Percentiles rank a stretch among this genome's conserved stretches.
phyloP scores from a whole-genome alignment of 2,113 vertebrate species.

The Aix galericulata region DNA sequence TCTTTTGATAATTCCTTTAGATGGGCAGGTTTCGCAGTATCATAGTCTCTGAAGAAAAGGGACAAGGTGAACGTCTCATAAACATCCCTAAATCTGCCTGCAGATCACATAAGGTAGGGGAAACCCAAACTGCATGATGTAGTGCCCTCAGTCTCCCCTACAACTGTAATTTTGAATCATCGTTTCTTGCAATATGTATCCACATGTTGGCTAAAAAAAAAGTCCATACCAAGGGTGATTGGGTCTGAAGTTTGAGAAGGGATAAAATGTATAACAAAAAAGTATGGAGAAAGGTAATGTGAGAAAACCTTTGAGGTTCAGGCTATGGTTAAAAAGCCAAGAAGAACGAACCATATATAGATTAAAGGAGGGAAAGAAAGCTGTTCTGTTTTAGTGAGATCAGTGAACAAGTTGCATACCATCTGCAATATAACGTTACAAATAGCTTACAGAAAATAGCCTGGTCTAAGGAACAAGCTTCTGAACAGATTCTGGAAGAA shows the following conservation, averaged over 20 bases:
- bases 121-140: not conserved
- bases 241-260: not conserved
- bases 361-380: not conserved
- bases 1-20: not conserved
- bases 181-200: not conserved
- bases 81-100: not conserved
- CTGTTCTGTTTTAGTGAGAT: not conserved
- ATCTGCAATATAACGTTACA: conserved; percentile 8
- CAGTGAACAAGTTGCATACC: not conserved
- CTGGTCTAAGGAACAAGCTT: not conserved
- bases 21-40: not conserved
- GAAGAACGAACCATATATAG: not conserved
- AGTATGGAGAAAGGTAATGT: not conserved
- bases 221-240: not conserved
- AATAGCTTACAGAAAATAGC: conserved; percentile 18
- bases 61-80: not conserved
- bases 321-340: not conserved
- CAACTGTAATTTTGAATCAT: not conserved
- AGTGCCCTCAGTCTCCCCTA: not conserved
- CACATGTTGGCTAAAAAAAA: not conserved
- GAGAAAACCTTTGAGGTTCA: not conserved
- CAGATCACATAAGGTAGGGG: not conserved
- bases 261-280: not conserved
- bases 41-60: not conserved
- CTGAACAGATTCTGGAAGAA: not conserved